Evolutionary conservation across 2,797 vertebrate genomes (phyloP).

Genomic region (Neostethus bicornis): DNA sequence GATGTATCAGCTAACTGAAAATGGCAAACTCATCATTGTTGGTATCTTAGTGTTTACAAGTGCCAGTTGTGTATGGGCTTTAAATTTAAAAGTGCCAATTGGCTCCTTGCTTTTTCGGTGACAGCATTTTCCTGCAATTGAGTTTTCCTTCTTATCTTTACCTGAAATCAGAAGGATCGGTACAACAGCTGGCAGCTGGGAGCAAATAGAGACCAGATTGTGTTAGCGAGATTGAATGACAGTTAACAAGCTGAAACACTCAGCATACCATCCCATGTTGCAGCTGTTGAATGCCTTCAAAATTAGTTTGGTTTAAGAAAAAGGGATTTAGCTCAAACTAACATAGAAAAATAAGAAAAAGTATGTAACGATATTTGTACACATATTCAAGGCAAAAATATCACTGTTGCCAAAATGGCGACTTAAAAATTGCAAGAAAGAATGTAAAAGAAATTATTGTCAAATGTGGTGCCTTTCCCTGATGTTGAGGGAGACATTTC

Average conservation of each 20-base stretch:
- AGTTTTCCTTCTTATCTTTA: not conserved
- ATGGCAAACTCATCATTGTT: conserved; percentile 32
- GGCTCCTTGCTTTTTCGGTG: not conserved
- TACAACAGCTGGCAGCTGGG: not conserved
- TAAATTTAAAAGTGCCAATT: not conserved
- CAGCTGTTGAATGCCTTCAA: too few species aligned
- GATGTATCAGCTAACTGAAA: conserved; percentile 41
- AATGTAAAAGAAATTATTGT: too few species aligned
- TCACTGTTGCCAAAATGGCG: too few species aligned
- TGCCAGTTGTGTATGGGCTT: conserved; percentile 15
- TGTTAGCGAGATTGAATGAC: not conserved
- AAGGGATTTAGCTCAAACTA: too few species aligned
- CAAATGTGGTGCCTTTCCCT: too few species aligned
- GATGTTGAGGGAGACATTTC: too few species aligned
- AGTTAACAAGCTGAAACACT: not conserved
- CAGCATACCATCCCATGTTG: not conserved
- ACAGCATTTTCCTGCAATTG: not conserved
- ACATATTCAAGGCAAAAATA: too few species aligned
- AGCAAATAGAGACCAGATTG: not conserved
- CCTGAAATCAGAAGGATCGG: not conserved
- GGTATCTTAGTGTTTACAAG: conserved; percentile 60
- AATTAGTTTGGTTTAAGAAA: too few species aligned
- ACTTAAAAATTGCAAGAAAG: too few species aligned
- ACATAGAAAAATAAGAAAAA: too few species aligned
- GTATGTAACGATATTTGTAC: too few species aligned